phyloP scores from a whole-genome alignment of 2,888 invertebrate genomes.

The Byasa hedistus region DNA sequence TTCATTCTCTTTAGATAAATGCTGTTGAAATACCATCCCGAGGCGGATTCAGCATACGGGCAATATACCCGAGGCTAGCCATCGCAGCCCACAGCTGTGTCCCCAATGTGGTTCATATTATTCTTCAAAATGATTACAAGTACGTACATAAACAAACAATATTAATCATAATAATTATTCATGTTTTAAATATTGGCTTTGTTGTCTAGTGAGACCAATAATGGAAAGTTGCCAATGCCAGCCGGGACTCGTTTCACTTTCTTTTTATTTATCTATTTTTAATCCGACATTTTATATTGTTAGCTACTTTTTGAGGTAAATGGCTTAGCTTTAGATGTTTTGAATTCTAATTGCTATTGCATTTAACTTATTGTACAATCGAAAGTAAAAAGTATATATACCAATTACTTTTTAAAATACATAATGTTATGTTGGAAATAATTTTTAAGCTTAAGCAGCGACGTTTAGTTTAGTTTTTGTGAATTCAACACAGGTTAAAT shows the following conservation, averaged over 20 bases:
- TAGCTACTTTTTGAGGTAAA: background rate
- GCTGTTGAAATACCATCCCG: conserved; percentile 86
- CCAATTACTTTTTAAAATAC: no score
- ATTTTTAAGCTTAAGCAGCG: no score
- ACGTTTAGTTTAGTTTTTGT: no score
- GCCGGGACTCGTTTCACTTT: conserved; percentile 3
- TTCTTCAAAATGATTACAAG: conserved; percentile 72
- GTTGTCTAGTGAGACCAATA: background rate
- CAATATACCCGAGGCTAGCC: conserved; percentile 87
- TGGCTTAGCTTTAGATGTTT: no score
- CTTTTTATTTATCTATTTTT: conserved; percentile 24
- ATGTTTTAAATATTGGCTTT: conserved; percentile 23
- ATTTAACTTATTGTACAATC: no score
- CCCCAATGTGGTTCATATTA: conserved; percentile 88
- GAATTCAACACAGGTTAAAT: no score
- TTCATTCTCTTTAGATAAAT: conserved; percentile 75
- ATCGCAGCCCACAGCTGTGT: conserved; percentile 91
- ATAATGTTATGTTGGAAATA: no score
- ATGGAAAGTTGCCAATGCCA: conserved; percentile 20
- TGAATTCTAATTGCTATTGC: no score
- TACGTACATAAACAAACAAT: conserved; percentile 40
- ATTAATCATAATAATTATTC: background rate
- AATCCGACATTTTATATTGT: conserved; percentile 12
- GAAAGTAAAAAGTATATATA: no score
- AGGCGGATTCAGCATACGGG: conserved; percentile 84